Base-by-base conservation (phyloP, 1,140 invertebrate genomes). In the Diuraphis noxia region DNA sequence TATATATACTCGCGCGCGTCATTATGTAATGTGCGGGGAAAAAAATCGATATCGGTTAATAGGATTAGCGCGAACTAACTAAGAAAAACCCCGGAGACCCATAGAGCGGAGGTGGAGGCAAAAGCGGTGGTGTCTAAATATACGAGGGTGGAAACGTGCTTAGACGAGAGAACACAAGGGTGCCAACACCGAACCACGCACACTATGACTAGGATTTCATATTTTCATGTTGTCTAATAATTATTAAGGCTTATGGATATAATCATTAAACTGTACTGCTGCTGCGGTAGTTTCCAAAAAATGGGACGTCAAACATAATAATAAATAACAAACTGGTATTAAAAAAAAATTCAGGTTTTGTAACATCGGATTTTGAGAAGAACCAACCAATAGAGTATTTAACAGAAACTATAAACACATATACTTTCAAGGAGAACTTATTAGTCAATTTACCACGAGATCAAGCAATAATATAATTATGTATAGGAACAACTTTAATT, bases 31-130 rank as follows among this genome's bases (percentile, higher is more conserved):
- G 89, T 91, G 72, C 77, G 63, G 41, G 89, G 88, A 46, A 90
- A 90, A 89, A 91, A 91, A 91, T 91, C 89, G 89, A 91, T 91
- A 91, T 91, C 89, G 89, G 89, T 91, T 91, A 91, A 91, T 91
- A 91, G 89, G 89, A 91, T 91, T 91, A 91, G 89, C 72, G 89
- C 89, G 77, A 52, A 91, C 89, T 91, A 91, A 91, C 89, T 91
- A 91, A 91, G 89, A 91, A 91, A 91, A 91, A 49, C 77, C 89
- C 89, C 89, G 89, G 89, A 91, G 43, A 81, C 77, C 77, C 89
- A 38, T 82, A 30, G 89, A 34, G 88, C 13, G 30, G 82, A 19
- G 10, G 81, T 25, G 41, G 88, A 46, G 63, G 38, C 88, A 34
- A 38, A 10, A 77, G 77, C 72, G 77, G 89, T 38, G 43, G 89